Percentiles rank a stretch among this genome's conserved stretches.
Evolutionary conservation across 1,140 invertebrate species (phyloP).

Genomic region (Lerema accius): DNA sequence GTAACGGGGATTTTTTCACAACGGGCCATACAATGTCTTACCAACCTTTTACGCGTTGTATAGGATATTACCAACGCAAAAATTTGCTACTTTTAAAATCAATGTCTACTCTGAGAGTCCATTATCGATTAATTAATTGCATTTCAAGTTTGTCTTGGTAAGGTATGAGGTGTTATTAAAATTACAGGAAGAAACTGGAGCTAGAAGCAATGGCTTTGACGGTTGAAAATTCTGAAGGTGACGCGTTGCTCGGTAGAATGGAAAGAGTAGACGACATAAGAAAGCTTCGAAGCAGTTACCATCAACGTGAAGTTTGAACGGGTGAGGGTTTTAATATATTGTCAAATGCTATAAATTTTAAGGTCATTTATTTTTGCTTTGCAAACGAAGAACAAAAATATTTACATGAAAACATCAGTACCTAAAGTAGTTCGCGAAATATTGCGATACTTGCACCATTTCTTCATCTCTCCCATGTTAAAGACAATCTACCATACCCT

Average conservation of each 20-base stretch:
- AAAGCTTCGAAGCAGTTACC: slow-evolving; percentile 51
- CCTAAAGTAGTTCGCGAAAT: slow-evolving; percentile 51
- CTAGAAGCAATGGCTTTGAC: slow-evolving; percentile 16
- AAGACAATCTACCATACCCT: slow-evolving; percentile 57
- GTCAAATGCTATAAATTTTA: slow-evolving; percentile 11
- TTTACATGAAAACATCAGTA: slow-evolving; percentile 56
- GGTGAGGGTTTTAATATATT: slow-evolving; percentile 4
- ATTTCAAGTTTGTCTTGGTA: neutral
- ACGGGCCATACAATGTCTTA: too few species aligned
- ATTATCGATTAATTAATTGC: too few species aligned
- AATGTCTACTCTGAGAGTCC: too few species aligned
- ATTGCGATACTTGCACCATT: slow-evolving; percentile 43
- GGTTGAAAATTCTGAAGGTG: slow-evolving; percentile 29
- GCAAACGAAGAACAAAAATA: slow-evolving; percentile 39
- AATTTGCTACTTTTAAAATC: too few species aligned
- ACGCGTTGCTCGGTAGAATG: slow-evolving; percentile 40
- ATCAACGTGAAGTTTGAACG: slow-evolving; percentile 1
- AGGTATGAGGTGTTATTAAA: neutral
- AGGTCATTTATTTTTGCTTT: slow-evolving; percentile 27
- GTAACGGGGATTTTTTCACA: too few species aligned
- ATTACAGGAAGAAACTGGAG: slow-evolving; percentile 37
- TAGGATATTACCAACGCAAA: too few species aligned
- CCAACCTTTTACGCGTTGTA: too few species aligned
- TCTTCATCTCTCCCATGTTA: slow-evolving; percentile 46
- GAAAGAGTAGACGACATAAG: slow-evolving; percentile 53